Evolutionary conservation across 37 sponge, comb jelly and placozoan genomes (phyloP), one percentile per base, ranked within the genome.

Genomic region (Petrosia ficiformis): DNA sequence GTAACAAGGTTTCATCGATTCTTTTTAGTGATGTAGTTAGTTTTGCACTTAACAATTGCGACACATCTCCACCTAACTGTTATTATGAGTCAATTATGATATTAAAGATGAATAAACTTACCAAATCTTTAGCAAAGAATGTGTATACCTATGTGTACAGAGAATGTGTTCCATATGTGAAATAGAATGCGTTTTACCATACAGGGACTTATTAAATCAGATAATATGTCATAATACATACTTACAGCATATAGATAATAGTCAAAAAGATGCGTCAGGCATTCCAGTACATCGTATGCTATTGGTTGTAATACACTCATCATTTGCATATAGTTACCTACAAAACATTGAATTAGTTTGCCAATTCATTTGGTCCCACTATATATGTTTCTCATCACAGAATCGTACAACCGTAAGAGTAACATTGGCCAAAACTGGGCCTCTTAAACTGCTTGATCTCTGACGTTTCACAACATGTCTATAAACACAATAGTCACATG

Each of bases 241-340:
- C 90, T 84, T 44, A 97, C 97, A 28, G 92, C 81, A 82, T 81
- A 97, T 28, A 97, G 74, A 69, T 94, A 93, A 79, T 86, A 97
- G 76, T 97, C 97, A 84, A 94, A 97, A 33, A 97, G 78, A 43
- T 97, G 95, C 4, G 97, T 87, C 79, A 97, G 80, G 48, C 85
- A 85, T 56, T 88, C 74, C 42, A 97, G 60, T 31, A 97, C 97
- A 84, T 97, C 97, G 77, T 82, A 94, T 2, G 92, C 94, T 52
- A 97, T 97, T 3, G 97, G 94, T 35, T 84, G 65, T 32, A 97
- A 79, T 39, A 88, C 83, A 70, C 80, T 82, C 97, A 97, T 97
- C 92, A 97, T 97, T 31, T 87, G 95, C 85, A 97, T 88, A 78
- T 97, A 97, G 71, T 93, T 87, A 24, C 97, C 97, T 92, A 52